A percentile compares a stretch with the other conserved stretches of the same genome.
Evolutionary conservation across 2,797 vertebrate species (phyloP).

Genomic region (Macropus fuliginosus): DNA sequence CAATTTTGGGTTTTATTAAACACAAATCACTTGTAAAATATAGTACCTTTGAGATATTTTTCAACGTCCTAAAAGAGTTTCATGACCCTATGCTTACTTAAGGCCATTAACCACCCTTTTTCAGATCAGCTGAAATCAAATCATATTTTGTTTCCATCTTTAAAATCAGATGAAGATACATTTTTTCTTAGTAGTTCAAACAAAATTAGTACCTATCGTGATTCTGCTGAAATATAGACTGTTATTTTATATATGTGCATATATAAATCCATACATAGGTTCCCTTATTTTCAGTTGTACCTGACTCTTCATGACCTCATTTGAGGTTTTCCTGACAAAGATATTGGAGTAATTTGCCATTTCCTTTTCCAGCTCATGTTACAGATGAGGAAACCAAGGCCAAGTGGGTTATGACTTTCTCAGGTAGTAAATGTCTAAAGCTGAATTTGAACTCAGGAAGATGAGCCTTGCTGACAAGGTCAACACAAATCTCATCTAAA

Average conservation of each 20-base stretch:
- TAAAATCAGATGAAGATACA: background rate
- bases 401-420: background rate
- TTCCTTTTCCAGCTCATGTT: background rate
- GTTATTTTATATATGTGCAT: background rate
- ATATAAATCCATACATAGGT: background rate
- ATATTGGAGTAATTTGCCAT: background rate
- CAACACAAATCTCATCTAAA: conserved; percentile 25
- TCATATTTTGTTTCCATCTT: conserved; percentile 10
- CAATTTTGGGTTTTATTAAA: background rate
- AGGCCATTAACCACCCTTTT: background rate
- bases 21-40: background rate
- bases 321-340: background rate
- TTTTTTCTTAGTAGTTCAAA: background rate
- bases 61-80: background rate
- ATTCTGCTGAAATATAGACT: background rate
- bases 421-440: background rate
- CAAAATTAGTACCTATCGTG: background rate
- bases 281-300: background rate
- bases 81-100: background rate
- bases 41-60: background rate
- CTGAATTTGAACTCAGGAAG: background rate
- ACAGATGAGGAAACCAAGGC: background rate
- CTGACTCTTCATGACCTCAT: background rate
- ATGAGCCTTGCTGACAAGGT: background rate
- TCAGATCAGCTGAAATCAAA: background rate